phyloP scores from a whole-genome alignment of 2,113 vertebrate species.

The Calcarius ornatus region DNA sequence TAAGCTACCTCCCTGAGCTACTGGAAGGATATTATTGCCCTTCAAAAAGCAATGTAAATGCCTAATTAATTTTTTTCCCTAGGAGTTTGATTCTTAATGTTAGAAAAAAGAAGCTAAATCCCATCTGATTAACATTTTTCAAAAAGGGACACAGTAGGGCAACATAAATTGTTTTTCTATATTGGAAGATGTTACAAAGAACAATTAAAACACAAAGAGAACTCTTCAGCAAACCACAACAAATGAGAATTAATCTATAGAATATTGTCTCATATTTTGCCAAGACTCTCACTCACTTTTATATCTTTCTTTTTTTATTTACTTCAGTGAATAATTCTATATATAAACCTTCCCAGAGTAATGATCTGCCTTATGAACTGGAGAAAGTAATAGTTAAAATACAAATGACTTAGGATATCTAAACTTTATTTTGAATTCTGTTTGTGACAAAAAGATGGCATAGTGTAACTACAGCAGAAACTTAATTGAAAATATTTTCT shows the following conservation, averaged over 20 bases:
- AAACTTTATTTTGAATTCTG: neutral
- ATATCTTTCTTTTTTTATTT: neutral
- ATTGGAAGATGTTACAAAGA: neutral
- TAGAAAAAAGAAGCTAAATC: neutral
- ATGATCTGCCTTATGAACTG: neutral
- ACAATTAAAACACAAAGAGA: neutral
- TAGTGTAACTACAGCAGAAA: neutral
- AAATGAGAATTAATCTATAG: neutral
- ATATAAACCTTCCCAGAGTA: neutral
- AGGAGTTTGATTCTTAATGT: neutral
- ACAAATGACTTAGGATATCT: neutral
- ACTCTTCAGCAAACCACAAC: neutral
- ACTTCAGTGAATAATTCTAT: neutral
- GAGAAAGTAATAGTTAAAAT: neutral
- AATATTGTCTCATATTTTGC: neutral
- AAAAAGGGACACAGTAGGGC: neutral
- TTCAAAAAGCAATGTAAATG: neutral
- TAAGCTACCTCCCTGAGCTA: neutral
- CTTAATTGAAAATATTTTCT: neutral
- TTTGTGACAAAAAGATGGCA: neutral
- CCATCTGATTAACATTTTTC: neutral
- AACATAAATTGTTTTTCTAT: neutral
- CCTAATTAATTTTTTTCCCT: neutral
- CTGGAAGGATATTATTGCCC: neutral
- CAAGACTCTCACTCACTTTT: neutral